Conservation (phyloP, 35 echinoderm and acorn worm species). For the Diadema setosum region DNA sequence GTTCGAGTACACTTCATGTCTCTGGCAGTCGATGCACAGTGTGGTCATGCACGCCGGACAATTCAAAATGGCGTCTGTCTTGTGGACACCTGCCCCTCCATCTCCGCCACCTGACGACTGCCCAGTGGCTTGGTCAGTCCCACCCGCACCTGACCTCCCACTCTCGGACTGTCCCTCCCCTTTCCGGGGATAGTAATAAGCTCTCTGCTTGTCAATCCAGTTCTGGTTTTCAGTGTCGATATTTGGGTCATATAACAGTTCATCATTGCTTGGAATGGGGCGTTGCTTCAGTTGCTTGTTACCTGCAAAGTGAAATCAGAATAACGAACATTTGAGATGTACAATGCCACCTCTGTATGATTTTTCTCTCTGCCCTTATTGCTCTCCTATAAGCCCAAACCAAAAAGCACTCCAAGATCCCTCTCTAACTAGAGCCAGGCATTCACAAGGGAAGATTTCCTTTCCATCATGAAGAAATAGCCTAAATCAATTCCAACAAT, state of each 20-base stretch:
- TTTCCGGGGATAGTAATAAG: slow-evolving; percentile 47
- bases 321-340: too few relatives aligned
- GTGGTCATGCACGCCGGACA: slow-evolving; percentile 95
- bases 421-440: too few relatives aligned
- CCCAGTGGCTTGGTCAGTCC: not conserved
- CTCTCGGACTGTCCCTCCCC: not conserved
- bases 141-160: not conserved
- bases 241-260: slow-evolving; percentile 88
- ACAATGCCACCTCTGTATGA: too few relatives aligned
- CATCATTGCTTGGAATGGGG: slow-evolving; percentile 84
- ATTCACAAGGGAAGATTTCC: too few relatives aligned
- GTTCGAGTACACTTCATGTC: slow-evolving; percentile 87
- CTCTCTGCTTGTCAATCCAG: slow-evolving; percentile 90
- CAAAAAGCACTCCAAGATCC: too few relatives aligned
- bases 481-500: too few relatives aligned
- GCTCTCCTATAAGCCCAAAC: too few relatives aligned
- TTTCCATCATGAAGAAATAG: too few relatives aligned
- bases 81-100: too few relatives aligned
- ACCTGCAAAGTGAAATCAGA: too few relatives aligned
- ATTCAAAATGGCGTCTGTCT: slow-evolving; percentile 89
- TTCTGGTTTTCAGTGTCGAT: slow-evolving; percentile 92
- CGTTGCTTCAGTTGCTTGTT: slow-evolving; percentile 67
- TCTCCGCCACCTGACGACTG: too few relatives aligned
- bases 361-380: too few relatives aligned
- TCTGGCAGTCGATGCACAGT: slow-evolving; percentile 93